A percentile compares a stretch with the other conserved stretches of the same genome.
Conservation (phyloP, 2,113 vertebrate species). For the Pycnonotus jocosus region DNA sequence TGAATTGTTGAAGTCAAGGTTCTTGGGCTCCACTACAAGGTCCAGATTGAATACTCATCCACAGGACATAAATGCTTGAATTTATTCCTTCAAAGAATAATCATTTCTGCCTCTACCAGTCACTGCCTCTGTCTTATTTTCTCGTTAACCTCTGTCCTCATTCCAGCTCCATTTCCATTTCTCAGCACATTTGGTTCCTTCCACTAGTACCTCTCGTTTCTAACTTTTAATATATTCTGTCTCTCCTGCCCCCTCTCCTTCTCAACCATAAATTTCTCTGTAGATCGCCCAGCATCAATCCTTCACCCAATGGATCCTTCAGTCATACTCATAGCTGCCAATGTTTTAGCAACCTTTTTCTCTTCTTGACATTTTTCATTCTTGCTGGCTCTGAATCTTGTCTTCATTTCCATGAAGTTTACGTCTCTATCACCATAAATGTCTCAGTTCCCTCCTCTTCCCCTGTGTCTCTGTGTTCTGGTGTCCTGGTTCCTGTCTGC, state of each 20-base stretch:
- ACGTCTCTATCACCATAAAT: background rate
- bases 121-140: background rate
- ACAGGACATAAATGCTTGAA: background rate
- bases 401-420: background rate
- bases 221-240: background rate
- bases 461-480: background rate
- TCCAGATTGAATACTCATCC: background rate
- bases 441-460: background rate
- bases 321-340: background rate
- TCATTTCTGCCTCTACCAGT: background rate
- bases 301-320: background rate
- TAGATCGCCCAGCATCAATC: background rate
- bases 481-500: background rate
- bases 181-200: background rate
- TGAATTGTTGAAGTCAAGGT: background rate
- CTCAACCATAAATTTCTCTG: background rate
- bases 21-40: background rate
- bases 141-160: background rate
- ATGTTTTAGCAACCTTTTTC: background rate
- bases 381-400: background rate
- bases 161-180: background rate
- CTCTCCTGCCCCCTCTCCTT: background rate
- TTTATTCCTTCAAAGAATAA: background rate
- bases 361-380: background rate
- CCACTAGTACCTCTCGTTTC: background rate